phyloP scores from a whole-genome alignment of 2,888 invertebrate species.

The Lasioglossum marginatum region DNA sequence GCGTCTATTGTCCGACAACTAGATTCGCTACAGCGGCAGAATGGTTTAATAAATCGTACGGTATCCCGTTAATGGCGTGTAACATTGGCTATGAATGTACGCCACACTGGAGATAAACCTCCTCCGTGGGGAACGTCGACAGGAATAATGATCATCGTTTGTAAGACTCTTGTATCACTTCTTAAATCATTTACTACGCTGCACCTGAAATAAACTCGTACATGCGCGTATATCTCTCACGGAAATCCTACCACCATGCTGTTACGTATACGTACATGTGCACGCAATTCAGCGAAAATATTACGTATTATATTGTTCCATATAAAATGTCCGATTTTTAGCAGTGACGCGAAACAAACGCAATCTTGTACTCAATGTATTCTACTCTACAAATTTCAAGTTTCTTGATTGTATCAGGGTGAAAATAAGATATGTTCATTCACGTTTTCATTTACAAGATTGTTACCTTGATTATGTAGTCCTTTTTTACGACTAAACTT shows the following conservation, averaged over 20 bases:
- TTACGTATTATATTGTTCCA: background rate
- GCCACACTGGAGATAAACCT: conserved; percentile 1
- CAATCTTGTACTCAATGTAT: too few relatives aligned
- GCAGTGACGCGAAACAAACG: too few relatives aligned
- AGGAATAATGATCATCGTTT: conserved; percentile 31
- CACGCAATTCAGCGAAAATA: background rate
- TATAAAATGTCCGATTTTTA: too few relatives aligned
- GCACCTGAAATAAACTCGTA: background rate
- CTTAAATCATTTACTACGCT: conserved; percentile 12
- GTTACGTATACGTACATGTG: background rate
- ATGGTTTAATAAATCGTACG: conserved; percentile 8
- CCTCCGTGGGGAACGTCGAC: conserved; percentile 14
- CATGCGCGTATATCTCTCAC: background rate
- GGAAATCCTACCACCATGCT: background rate
- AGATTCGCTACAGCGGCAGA: background rate
- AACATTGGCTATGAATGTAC: conserved; percentile 12
- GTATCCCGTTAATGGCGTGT: background rate
- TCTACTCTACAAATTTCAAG: too few relatives aligned
- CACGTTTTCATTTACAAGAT: too few relatives aligned
- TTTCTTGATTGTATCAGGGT: too few relatives aligned
- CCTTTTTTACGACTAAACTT: too few relatives aligned
- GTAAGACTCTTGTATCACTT: conserved; percentile 11
- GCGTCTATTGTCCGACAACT: background rate
- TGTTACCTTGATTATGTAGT: too few relatives aligned
- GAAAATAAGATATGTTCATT: too few relatives aligned